These are phyloP conservation scores for Phalacrocorax aristotelis DNA, from an alignment of 2,113 vertebrate species.

Conservation along the genomic window DNA sequence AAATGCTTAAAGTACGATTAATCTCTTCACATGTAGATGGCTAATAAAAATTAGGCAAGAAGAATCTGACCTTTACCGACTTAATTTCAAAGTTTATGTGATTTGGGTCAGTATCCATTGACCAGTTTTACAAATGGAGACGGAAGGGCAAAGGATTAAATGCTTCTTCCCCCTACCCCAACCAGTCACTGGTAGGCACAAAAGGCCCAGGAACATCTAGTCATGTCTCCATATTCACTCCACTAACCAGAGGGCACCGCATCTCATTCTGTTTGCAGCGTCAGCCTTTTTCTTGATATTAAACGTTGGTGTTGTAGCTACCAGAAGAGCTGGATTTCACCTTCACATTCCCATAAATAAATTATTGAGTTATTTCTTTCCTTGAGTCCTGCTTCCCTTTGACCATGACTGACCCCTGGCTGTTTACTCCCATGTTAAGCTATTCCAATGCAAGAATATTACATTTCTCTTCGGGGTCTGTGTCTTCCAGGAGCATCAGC, in stretches of 20 bases:
- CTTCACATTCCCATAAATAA: background rate
- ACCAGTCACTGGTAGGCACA: background rate
- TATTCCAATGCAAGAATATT: background rate
- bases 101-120: background rate
- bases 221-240: fast-evolving
- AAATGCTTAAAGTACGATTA: background rate
- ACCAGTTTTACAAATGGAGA: background rate
- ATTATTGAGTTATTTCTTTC: background rate
- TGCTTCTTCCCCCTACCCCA: background rate
- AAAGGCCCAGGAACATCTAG: background rate
- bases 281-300: background rate
- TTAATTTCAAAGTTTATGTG: background rate
- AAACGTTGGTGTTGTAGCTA: background rate
- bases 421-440: background rate
- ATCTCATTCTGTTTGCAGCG: background rate
- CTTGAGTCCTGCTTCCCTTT: background rate
- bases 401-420: background rate
- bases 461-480: background rate
- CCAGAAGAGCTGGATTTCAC: background rate
- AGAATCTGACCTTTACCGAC: background rate
- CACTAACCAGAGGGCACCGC: background rate
- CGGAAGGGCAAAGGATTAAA: background rate
- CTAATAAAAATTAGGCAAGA: background rate
- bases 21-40: background rate
- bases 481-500: constrained; percentile 79